Percentiles rank a stretch among this genome's conserved stretches.
Evolutionary conservation across 2,797 vertebrate species (phyloP).

Genomic region (Epinephelus coioides): DNA sequence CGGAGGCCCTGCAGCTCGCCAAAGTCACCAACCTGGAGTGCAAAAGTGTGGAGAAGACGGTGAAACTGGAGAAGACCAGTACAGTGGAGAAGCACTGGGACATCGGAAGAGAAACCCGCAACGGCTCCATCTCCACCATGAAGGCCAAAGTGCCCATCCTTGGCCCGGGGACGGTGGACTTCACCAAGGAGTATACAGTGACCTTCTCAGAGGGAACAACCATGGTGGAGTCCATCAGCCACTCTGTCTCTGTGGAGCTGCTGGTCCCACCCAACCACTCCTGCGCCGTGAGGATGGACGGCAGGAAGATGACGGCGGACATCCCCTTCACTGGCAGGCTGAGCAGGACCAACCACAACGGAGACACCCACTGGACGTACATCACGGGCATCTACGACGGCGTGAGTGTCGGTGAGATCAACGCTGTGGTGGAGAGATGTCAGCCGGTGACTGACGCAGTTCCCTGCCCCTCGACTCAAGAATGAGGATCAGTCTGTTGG

Average conservation of each 20-base stretch:
- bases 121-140: slow-evolving; percentile 81
- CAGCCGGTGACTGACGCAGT: slow-evolving; percentile 68
- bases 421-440: slow-evolving; percentile 81
- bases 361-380: slow-evolving; percentile 80
- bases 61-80: slow-evolving; percentile 79
- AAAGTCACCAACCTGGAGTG: slow-evolving; percentile 83
- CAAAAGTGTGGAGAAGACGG: slow-evolving; percentile 74
- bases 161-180: slow-evolving; percentile 65
- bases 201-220: slow-evolving; percentile 81
- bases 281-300: slow-evolving; percentile 81
- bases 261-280: slow-evolving; percentile 78
- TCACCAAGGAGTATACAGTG: slow-evolving; percentile 79
- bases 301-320: slow-evolving; percentile 80
- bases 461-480: slow-evolving; percentile 61
- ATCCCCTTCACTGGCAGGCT: slow-evolving; percentile 80
- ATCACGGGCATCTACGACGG: slow-evolving; percentile 78
- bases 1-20: slow-evolving; percentile 78
- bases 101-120: slow-evolving; percentile 78
- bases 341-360: slow-evolving; percentile 78
- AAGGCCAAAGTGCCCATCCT: slow-evolving; percentile 79
- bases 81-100: slow-evolving; percentile 78
- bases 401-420: slow-evolving; percentile 76
- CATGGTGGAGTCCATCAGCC: slow-evolving; percentile 72
- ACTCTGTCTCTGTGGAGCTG: slow-evolving; percentile 74
- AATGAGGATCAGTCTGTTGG: neutral